phyloP scores from a whole-genome alignment of 2,797 vertebrate genomes.

The Sebastolobus altivelis region DNA sequence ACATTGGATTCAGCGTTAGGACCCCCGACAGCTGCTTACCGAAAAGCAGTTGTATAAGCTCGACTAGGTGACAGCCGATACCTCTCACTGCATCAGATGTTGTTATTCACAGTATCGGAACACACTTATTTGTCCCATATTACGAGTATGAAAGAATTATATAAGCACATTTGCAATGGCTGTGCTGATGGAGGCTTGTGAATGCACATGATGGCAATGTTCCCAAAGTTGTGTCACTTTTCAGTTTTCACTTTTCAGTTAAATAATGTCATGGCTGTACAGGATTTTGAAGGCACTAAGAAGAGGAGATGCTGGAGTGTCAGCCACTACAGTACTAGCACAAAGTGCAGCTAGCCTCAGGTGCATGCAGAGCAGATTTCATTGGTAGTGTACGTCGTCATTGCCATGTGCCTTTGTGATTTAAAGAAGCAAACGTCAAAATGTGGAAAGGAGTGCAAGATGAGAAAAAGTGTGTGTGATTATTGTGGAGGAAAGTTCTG shows the following conservation, averaged over 20 bases:
- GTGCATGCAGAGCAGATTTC: not conserved
- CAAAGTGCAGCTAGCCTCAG: not conserved
- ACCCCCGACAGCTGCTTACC: slow-evolving; percentile 12
- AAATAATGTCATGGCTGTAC: not conserved
- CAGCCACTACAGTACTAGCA: not conserved
- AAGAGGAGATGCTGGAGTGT: slow-evolving; percentile 2
- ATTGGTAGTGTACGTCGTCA: not conserved
- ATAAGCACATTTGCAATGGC: not conserved
- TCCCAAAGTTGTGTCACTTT: not conserved
- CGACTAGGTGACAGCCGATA: slow-evolving; percentile 7
- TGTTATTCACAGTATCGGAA: slow-evolving; percentile 22
- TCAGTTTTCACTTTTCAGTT: not conserved
- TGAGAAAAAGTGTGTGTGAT: not conserved
- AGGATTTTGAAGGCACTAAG: slow-evolving; percentile 12
- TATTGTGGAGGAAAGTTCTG: not conserved
- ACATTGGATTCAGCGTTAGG: not conserved
- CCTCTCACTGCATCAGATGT: slow-evolving; percentile 19
- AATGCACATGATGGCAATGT: not conserved
- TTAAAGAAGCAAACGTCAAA: not conserved
- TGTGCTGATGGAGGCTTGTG: not conserved
- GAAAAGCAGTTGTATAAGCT: slow-evolving; percentile 27
- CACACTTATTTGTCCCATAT: not conserved
- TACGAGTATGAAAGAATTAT: not conserved
- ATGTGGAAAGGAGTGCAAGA: not conserved
- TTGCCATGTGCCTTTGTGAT: not conserved